These are phyloP conservation scores for Carollia perspicillata DNA, from an alignment of 2,113 vertebrate genomes.

Conservation along the genomic window DNA sequence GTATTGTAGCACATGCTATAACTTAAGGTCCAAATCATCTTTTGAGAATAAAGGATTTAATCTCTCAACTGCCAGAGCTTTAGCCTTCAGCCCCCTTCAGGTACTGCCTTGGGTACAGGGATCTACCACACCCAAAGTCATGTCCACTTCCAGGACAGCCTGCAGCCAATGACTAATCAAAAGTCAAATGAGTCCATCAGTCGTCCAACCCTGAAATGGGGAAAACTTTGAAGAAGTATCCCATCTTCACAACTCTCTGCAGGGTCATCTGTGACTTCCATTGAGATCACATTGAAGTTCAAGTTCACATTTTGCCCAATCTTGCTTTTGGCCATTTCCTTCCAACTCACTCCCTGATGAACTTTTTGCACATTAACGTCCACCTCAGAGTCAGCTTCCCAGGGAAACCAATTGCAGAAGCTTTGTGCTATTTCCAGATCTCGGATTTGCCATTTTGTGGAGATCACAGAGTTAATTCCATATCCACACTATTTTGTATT, in stretches of 20 bases:
- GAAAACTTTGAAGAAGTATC: neutral
- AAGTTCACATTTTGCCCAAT: neutral
- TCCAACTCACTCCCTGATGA: fast-evolving
- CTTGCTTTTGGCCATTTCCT: neutral
- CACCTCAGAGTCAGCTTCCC: neutral
- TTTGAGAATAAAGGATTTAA: neutral
- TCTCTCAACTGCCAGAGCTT: neutral
- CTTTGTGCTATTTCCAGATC: neutral
- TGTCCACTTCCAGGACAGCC: fast-evolving
- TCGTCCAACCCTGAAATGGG: neutral
- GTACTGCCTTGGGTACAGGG: neutral
- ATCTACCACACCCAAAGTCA: neutral
- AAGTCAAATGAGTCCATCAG: neutral
- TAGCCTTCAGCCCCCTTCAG: neutral
- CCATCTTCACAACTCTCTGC: neutral
- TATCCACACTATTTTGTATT: neutral
- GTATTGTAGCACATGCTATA: neutral
- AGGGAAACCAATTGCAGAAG: neutral
- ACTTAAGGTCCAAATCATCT: neutral
- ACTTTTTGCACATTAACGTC: neutral
- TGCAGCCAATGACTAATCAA: neutral
- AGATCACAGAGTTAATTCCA: neutral
- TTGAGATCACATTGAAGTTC: fast-evolving
- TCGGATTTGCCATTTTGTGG: neutral
- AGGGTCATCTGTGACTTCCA: neutral